Percentiles rank a stretch among this genome's conserved stretches.
Evolutionary conservation across 2,113 vertebrate genomes (phyloP).

Genomic region (Monarcha castaneiventris): DNA sequence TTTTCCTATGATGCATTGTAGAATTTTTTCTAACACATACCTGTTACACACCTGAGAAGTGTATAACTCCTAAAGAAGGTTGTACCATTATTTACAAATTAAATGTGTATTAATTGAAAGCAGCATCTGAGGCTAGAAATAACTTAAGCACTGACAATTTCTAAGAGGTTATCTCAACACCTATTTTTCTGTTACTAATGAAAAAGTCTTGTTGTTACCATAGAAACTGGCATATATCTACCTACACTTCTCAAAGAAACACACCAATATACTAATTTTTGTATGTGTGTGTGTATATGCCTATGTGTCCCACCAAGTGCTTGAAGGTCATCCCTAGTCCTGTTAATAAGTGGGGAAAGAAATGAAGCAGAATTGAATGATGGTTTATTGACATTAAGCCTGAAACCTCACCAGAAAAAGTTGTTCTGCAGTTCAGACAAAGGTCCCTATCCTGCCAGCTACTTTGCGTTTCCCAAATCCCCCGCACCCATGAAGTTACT

Average conservation of each 20-base stretch:
- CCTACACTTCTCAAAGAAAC: constrained; percentile 43
- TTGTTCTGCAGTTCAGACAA: not conserved
- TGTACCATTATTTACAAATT: not conserved
- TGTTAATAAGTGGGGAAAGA: not conserved
- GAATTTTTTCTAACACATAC: not conserved
- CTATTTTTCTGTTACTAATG: constrained; percentile 58
- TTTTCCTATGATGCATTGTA: constrained; percentile 11
- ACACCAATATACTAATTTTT: not conserved
- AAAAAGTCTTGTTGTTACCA: constrained; percentile 55
- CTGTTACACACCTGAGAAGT: not conserved
- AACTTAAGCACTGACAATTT: constrained; percentile 2
- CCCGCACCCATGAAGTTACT: not conserved
- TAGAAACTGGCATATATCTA: constrained; percentile 52
- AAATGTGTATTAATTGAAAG: constrained; percentile 25
- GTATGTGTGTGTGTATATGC: not conserved
- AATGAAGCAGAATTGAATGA: not conserved
- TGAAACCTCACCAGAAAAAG: not conserved
- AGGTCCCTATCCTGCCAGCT: not conserved
- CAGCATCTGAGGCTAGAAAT: not conserved
- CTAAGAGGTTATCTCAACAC: constrained; percentile 25
- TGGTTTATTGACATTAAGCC: not conserved
- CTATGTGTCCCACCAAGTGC: not conserved
- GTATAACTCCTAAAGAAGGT: not conserved
- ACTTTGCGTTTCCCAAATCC: not conserved
- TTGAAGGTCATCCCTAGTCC: not conserved